These are phyloP conservation scores for Xenops minutus DNA, from an alignment of 2,797 vertebrate species.

Conservation along the genomic window DNA sequence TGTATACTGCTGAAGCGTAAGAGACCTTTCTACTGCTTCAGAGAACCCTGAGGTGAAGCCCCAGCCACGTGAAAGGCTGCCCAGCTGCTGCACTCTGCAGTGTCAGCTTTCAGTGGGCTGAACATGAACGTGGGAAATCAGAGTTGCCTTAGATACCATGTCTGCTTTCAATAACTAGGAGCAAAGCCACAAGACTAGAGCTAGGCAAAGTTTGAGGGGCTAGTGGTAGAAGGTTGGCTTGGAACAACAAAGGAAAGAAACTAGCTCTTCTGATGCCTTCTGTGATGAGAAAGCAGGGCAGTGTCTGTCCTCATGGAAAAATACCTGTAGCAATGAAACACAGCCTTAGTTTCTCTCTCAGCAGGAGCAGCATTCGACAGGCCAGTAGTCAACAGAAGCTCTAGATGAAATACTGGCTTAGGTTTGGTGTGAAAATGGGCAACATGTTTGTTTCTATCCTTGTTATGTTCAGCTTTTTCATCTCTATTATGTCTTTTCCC, in stretches of 20 bases:
- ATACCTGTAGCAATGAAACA: neutral
- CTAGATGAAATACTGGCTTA: neutral
- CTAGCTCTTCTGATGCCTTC: neutral
- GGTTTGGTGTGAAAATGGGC: neutral
- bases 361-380: neutral
- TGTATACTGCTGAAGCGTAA: neutral
- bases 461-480: neutral
- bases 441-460: neutral
- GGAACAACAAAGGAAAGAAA: neutral
- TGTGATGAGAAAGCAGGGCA: neutral
- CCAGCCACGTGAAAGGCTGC: neutral
- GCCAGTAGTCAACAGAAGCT: neutral
- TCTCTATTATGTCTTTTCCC: neutral
- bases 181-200: neutral
- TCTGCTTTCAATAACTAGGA: neutral
- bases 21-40: neutral
- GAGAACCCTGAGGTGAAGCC: neutral
- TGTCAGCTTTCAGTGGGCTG: neutral
- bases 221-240: neutral
- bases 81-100: neutral
- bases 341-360: neutral
- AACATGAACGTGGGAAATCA: accelerated
- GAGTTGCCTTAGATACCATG: neutral
- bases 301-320: neutral
- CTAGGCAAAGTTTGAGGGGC: neutral